Evolutionary conservation across 1,140 invertebrate species (phyloP), one percentile per base, ranked within the genome.

Genomic region (Aricia agestis): DNA sequence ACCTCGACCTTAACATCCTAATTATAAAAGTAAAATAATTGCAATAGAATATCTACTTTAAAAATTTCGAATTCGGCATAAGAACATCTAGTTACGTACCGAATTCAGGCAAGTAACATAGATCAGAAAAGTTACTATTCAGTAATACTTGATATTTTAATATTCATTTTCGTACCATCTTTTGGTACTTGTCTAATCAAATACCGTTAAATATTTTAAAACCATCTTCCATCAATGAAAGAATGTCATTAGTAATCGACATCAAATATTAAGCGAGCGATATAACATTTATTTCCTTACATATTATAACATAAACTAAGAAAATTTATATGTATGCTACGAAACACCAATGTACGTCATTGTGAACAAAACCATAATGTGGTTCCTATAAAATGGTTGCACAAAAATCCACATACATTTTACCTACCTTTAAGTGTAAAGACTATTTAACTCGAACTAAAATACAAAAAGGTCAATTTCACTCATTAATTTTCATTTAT

Each of bases 351-450:
- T 31, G 15, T 66, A 41, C n/a, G 31, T 36, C 52, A 52, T 68
- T 68, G 17, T 25, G 52, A 68, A 61, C 68, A 25, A 57, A 52
- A 42, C 68, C 68, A 69, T 69, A 42, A 69, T 59, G 17, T 69
- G 68, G 68, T 69, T 69, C 68, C 68, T 69, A 69, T 59, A 17
- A 69, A 19, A 18, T 69, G 17, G 58, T 69, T 69, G 68, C 68
- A 71, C 61, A 71, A 70, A 70, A 45, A 65, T 41, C 72, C 67
- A 42, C 59, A 17, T 41, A 17, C 19, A 63, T 11, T 59, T 15
- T 18, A 25, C 18, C 19, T 63, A 52, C 45, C 9, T 52, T 52
- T 52, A 52, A 52, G 45, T 15, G 45, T 52, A 52, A 63, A 63
- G 59, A 11, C 59, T 11, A 19, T 63, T 19, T 63, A 63, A 63